A percentile compares a stretch with the other conserved stretches of the same genome.
Evolutionary conservation across 2,797 vertebrate species (phyloP).

Genomic region (Scomberomorus guttatus): DNA sequence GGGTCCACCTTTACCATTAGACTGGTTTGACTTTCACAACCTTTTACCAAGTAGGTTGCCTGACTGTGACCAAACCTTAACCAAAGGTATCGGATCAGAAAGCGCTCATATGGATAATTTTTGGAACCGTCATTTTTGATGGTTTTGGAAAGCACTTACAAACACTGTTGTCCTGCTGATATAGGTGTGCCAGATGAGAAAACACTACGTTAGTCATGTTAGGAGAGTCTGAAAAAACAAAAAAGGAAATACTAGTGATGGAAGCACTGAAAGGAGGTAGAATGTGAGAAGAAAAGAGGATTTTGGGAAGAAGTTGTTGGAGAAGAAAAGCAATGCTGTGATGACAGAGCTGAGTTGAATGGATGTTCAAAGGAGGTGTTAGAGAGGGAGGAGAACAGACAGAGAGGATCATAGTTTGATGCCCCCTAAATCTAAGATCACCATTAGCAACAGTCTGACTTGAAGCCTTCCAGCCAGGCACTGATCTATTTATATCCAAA

Average conservation of each 20-base stretch:
- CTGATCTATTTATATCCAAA: conserved; percentile 24
- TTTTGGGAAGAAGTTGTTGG: background rate
- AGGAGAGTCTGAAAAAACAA: background rate
- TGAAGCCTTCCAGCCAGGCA: conserved; percentile 10
- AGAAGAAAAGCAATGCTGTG: background rate
- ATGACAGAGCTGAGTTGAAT: background rate
- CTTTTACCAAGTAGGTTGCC: too few species aligned
- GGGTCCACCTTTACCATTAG: too few species aligned
- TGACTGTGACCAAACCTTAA: too few species aligned
- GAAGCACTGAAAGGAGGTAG: background rate
- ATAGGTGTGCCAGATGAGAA: too few species aligned
- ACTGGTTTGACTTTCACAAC: too few species aligned
- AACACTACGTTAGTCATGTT: too few species aligned
- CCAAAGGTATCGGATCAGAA: too few species aligned
- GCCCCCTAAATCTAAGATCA: background rate
- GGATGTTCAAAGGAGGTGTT: background rate
- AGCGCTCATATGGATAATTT: too few species aligned
- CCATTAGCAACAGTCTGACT: background rate
- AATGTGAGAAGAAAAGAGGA: background rate
- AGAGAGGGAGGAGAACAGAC: background rate
- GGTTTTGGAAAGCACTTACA: too few species aligned
- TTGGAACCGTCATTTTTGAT: too few species aligned
- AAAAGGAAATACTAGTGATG: background rate
- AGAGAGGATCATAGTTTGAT: conserved; percentile 16
- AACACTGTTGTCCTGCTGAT: too few species aligned